phyloP scores from a whole-genome alignment of 2,113 vertebrate species.

The Hassar affinis region DNA sequence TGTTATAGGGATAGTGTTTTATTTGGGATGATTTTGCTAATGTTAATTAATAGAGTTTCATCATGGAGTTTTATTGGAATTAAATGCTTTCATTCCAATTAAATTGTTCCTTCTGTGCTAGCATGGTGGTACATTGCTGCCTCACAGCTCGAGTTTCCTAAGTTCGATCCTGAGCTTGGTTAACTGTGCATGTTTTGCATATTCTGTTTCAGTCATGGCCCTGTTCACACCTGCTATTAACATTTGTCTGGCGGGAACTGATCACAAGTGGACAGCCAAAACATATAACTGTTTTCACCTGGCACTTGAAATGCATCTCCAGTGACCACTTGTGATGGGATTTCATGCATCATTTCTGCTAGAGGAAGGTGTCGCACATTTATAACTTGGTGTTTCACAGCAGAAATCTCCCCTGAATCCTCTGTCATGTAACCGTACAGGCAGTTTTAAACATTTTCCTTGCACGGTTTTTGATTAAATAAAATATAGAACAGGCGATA shows the following conservation, averaged over 20 bases:
- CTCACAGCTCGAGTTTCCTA: background rate
- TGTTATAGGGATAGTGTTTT: slow-evolving; percentile 58
- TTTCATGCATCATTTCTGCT: background rate
- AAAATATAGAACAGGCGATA: background rate
- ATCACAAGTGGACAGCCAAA: background rate
- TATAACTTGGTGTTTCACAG: too few species aligned
- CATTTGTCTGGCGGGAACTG: background rate
- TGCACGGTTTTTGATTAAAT: too few species aligned
- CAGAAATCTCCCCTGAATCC: background rate
- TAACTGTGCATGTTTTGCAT: too few species aligned
- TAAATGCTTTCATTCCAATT: background rate
- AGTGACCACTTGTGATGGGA: background rate
- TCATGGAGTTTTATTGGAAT: background rate
- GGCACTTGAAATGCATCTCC: background rate
- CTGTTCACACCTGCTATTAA: background rate
- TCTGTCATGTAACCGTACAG: background rate
- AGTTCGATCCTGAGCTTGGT: background rate
- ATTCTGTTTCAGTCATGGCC: background rate
- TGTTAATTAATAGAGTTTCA: background rate
- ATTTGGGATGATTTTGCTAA: background rate
- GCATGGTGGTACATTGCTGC: background rate
- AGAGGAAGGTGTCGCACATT: background rate
- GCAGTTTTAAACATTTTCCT: background rate
- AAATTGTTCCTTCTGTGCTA: background rate
- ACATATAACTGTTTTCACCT: background rate